Percentiles rank a stretch among this genome's conserved stretches.
Evolutionary conservation across 2,888 invertebrate genomes (phyloP).

Genomic region (Creontiades dilutus): DNA sequence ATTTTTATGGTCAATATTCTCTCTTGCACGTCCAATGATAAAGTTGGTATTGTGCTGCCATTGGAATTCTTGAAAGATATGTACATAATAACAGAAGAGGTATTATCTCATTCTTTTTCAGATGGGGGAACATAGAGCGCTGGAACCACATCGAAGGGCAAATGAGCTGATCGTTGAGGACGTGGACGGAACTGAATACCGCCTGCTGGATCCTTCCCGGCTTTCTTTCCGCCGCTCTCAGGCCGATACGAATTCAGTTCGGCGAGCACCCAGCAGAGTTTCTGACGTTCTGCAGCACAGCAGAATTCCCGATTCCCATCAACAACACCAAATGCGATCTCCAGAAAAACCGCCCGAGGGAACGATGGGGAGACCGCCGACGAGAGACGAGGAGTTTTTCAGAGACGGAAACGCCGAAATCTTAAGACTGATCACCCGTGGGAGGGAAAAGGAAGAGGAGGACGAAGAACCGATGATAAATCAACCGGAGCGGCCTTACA

Average conservation of each 20-base stretch:
- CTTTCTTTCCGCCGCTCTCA: conserved; percentile 77
- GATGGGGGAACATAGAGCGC: conserved; percentile 50
- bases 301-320: conserved; percentile 77
- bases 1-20: too few relatives aligned
- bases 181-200: conserved; percentile 80
- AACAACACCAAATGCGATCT: conserved; percentile 77
- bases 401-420: conserved; percentile 93
- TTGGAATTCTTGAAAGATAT: too few relatives aligned
- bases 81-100: too few relatives aligned
- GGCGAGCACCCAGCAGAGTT: conserved; percentile 57
- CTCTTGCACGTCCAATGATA: too few relatives aligned
- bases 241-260: conserved; percentile 63
- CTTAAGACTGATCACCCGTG: conserved; percentile 87
- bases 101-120: conserved; percentile 45
- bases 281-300: conserved; percentile 75
- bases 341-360: conserved; percentile 76
- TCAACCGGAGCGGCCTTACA: conserved; percentile 75
- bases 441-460: conserved; percentile 80
- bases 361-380: conserved; percentile 73
- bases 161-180: conserved; percentile 81
- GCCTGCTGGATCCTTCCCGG: conserved; percentile 76
- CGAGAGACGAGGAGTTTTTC: conserved; percentile 83
- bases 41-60: too few relatives aligned
- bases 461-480: conserved; percentile 74
- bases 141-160: conserved; percentile 47